Evolutionary conservation across 1,140 invertebrate genomes (phyloP), one percentile per base, ranked within the genome.

Genomic region (Epicauta chinensis): DNA sequence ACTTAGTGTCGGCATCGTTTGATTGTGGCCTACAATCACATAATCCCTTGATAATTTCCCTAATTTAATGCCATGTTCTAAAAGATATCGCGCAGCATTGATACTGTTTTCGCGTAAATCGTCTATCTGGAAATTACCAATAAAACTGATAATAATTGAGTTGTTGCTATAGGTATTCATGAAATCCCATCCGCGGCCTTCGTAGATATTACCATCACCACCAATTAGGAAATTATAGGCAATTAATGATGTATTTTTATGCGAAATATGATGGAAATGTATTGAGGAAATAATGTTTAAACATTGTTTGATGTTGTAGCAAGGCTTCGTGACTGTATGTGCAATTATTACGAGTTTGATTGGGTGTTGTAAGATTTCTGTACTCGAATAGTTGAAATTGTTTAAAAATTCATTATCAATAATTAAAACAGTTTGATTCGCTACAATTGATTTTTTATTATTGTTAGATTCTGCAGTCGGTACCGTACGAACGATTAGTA

Each of bases 161-260:
- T 69, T 61, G 32, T 70, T 66, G 2, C 74, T 73, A 16, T 35
- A 45, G 67, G 10, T n/a, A 36, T 29, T 42, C 1, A 14, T 15
- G 14, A 29, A 12, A 43, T 73, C 68, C 79, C 80, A 84, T 1
- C 81, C 82, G 16, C 82, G 67, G 0, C 77, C 82, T 56, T 78
- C 77, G 61, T 83, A 84, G 2, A 81, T 73, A 3, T 75, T 71
- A 0, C 79, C 81, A 59, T 86, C 83, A 45, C 81, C 82, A 10
- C 82, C 83, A 39, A 85, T 75, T 42, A 84, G 49, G 62, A 87
- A 87, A 64, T 80, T 87, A 61, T 83, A 84, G 17, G 74, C 74
- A 61, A 69, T 74, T 51, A 75, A 72, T 23, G 42, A 41, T 7
- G 23, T 23, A 47, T 64, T 68, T 30, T 67, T 61, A 4, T 32